A percentile compares a stretch with the other conserved stretches of the same genome.
Conservation (phyloP, 2,113 vertebrate species). For the Uria lomvia region DNA sequence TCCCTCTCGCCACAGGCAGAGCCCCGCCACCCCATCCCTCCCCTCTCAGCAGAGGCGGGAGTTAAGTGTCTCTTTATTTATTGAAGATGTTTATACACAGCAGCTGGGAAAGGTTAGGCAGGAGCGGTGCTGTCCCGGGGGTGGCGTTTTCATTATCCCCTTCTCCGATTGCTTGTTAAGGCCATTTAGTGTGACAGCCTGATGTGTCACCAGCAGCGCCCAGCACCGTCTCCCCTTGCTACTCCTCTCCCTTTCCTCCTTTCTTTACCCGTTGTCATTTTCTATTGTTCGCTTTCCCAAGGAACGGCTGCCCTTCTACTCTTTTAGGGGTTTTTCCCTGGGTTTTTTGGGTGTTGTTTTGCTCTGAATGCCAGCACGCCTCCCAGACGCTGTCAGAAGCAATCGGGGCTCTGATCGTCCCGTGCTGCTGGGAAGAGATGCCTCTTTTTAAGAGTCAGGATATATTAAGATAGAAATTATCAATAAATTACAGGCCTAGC, state of each 20-base stretch:
- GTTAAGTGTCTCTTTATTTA: conserved; percentile 49
- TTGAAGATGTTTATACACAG: conserved; percentile 43
- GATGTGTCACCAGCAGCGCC: not conserved
- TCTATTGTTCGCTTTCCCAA: not conserved
- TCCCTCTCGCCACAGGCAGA: fast-evolving
- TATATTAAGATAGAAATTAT: conserved; percentile 9
- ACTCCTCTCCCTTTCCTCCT: not conserved
- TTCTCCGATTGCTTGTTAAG: conserved; percentile 36
- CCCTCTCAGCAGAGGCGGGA: not conserved
- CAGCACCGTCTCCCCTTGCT: not conserved
- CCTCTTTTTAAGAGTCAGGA: conserved; percentile 21
- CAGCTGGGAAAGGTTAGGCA: conserved; percentile 51
- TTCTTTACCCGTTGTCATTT: not conserved
- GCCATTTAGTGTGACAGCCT: conserved; percentile 3
- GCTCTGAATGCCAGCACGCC: not conserved
- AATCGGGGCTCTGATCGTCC: not conserved
- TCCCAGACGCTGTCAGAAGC: not conserved
- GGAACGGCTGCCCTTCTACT: not conserved
- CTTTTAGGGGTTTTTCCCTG: fast-evolving
- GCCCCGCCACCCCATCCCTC: fast-evolving
- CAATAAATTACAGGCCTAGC: not conserved
- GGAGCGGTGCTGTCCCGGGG: not conserved
- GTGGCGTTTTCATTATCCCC: conserved; percentile 42
- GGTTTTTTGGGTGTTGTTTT: not conserved
- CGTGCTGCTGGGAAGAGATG: not conserved